These are phyloP conservation scores for Meandrusa payeni DNA, from an alignment of 2,888 invertebrate genomes.

Conservation along the genomic window DNA sequence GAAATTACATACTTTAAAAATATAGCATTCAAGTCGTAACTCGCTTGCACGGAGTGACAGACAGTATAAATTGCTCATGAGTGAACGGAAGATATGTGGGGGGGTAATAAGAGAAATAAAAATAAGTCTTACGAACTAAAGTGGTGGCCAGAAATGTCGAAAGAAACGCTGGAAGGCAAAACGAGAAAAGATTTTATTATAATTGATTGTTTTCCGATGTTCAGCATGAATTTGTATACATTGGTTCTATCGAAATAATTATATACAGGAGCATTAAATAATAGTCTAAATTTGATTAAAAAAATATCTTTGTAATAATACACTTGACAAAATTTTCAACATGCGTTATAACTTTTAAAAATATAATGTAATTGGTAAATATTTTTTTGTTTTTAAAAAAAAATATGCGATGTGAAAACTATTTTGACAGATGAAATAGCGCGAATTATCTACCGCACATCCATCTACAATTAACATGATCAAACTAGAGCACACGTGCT, in stretches of 20 bases:
- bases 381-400: background rate
- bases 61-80: constrained; percentile 30
- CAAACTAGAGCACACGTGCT: constrained; percentile 14
- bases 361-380: too few relatives aligned
- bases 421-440: constrained; percentile 13
- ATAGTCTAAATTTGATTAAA: too few relatives aligned
- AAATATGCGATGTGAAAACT: constrained; percentile 1
- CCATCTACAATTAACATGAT: constrained; percentile 4
- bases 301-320: too few relatives aligned
- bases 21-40: background rate
- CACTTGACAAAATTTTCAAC: too few relatives aligned
- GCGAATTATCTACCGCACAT: constrained; percentile 12
- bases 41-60: constrained; percentile 24
- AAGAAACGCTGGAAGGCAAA: constrained; percentile 76
- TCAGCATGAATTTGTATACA: constrained; percentile 23
- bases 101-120: constrained; percentile 42
- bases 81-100: constrained; percentile 36
- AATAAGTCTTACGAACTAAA: constrained; percentile 77
- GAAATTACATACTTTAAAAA: constrained; percentile 3
- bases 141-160: constrained; percentile 78
- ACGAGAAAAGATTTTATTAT: constrained; percentile 41
- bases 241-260: constrained; percentile 21
- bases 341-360: too few relatives aligned
- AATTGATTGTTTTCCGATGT: constrained; percentile 22
- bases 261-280: too few relatives aligned